Conservation (phyloP, 2,888 invertebrate species). For the Andrena flavipes region DNA sequence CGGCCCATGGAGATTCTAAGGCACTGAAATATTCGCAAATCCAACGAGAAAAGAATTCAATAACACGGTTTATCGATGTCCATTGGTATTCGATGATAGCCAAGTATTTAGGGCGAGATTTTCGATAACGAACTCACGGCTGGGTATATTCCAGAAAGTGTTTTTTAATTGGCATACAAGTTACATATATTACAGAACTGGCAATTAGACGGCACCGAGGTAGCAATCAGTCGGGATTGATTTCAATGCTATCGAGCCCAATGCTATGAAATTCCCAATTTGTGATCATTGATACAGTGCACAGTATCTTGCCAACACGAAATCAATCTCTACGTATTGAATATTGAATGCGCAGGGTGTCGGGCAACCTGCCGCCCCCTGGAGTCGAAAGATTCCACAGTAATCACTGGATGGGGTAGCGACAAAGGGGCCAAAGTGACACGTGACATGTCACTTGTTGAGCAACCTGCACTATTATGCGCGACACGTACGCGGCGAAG, state of each 20-base stretch:
- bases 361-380: neutral
- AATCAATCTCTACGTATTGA: neutral
- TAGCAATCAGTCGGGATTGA: conserved; percentile 16
- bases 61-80: neutral
- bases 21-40: conserved; percentile 8
- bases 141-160: neutral
- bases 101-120: conserved; percentile 3
- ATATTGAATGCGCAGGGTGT: neutral
- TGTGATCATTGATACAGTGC: neutral
- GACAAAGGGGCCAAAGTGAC: neutral
- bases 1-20: neutral
- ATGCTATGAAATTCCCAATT: conserved; percentile 1
- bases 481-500: conserved; percentile 9
- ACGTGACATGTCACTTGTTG: conserved; percentile 44
- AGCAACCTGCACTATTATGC: conserved; percentile 37
- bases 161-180: neutral
- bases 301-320: neutral
- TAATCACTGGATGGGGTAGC: neutral
- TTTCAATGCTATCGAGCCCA: neutral
- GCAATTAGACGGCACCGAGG: conserved; percentile 2
- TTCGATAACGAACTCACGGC: neutral
- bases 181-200: neutral
- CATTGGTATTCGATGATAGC: conserved; percentile 3
- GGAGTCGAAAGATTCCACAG: neutral
- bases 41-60: conserved; percentile 12